Conservation (phyloP, 2,113 vertebrate genomes). For the Lasiurus borealis region DNA sequence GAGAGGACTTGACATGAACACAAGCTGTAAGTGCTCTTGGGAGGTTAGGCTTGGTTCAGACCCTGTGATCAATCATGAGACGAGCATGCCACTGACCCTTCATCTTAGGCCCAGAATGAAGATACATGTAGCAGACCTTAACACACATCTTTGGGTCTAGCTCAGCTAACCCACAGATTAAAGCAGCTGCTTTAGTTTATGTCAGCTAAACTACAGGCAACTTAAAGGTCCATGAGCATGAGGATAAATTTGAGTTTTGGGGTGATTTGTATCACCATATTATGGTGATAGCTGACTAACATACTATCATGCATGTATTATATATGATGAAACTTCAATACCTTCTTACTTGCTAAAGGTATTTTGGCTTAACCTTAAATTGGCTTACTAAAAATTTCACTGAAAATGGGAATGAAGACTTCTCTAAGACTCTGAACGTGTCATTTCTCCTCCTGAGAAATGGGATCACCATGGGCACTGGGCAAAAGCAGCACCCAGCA, state of each 20-base stretch:
- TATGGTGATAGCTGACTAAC: background rate
- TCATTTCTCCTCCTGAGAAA: no score
- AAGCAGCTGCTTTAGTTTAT: background rate
- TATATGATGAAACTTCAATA: background rate
- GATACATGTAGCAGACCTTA: background rate
- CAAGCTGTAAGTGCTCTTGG: background rate
- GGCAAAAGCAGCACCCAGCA: no score
- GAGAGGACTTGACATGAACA: background rate
- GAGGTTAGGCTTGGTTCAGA: background rate
- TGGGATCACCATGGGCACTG: no score
- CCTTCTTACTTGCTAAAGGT: background rate
- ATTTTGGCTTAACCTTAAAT: slow-evolving; percentile 6
- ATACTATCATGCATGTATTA: background rate
- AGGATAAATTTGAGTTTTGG: background rate
- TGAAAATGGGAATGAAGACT: background rate
- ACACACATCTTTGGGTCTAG: background rate
- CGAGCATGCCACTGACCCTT: background rate
- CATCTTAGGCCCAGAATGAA: background rate
- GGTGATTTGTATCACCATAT: background rate
- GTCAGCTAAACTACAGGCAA: background rate
- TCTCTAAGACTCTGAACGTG: no score
- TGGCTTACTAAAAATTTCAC: background rate
- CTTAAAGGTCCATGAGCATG: background rate
- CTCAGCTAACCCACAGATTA: background rate
- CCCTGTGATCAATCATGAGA: background rate